Conservation (phyloP, 2,888 invertebrate species). For the Ariolimax columbianus region DNA sequence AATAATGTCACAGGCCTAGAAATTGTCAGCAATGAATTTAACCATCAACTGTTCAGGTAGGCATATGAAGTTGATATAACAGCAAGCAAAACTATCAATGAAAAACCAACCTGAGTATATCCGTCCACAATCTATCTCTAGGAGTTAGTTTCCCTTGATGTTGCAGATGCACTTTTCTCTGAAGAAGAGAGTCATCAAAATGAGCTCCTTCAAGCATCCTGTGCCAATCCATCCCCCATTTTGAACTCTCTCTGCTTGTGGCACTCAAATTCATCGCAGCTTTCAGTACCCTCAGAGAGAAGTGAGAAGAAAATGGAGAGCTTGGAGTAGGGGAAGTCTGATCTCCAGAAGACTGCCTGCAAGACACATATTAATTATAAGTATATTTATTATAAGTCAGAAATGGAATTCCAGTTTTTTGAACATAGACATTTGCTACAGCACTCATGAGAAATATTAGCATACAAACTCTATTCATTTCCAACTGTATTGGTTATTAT, state of each 20-base stretch:
- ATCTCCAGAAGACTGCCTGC: neutral
- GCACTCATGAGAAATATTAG: too few relatives aligned
- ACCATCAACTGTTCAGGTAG: too few relatives aligned
- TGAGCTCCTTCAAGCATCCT: neutral
- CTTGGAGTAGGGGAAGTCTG: neutral
- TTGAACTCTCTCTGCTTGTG: neutral
- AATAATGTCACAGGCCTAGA: too few relatives aligned
- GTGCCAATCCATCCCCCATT: constrained; percentile 23
- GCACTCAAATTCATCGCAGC: constrained; percentile 26
- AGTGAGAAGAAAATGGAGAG: constrained; percentile 44
- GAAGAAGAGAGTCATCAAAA: constrained; percentile 8
- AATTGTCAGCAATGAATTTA: too few relatives aligned
- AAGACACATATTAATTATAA: too few relatives aligned
- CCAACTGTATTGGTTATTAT: too few relatives aligned
- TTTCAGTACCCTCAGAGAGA: constrained; percentile 52
- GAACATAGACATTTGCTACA: too few relatives aligned
- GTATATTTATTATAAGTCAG: too few relatives aligned
- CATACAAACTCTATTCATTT: too few relatives aligned
- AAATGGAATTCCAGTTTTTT: too few relatives aligned
- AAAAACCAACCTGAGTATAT: constrained; percentile 43
- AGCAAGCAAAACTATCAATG: neutral
- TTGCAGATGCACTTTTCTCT: neutral
- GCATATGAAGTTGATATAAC: neutral
- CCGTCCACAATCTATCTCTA: constrained; percentile 41
- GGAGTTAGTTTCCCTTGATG: constrained; percentile 43